Evolutionary conservation across 35 echinoderm and acorn worm species (phyloP).

Genomic region (Chiridota heheva): DNA sequence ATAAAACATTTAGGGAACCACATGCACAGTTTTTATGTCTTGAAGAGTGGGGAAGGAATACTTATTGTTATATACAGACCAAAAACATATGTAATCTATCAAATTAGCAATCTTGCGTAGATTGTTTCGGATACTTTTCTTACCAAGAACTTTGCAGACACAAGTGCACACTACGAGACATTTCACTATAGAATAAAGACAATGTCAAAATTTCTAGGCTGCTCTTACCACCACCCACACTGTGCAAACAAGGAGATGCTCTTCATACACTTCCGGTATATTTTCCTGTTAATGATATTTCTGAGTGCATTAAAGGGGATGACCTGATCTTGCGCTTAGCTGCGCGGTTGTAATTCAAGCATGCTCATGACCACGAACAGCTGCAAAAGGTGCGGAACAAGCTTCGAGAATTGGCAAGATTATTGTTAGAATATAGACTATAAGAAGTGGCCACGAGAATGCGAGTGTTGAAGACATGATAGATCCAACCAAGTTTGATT

Average conservation of each 20-base stretch:
- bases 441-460: slow-evolving; percentile 38
- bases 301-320: slow-evolving; percentile 42
- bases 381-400: slow-evolving; percentile 11
- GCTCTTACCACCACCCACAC: slow-evolving; percentile 48
- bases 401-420: slow-evolving; percentile 47
- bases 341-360: slow-evolving; percentile 38
- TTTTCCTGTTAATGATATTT: slow-evolving; percentile 40
- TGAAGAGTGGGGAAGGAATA: slow-evolving; percentile 44
- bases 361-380: slow-evolving; percentile 53
- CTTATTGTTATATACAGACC: slow-evolving; percentile 60
- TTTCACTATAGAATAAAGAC: slow-evolving; percentile 4
- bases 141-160: slow-evolving; percentile 58
- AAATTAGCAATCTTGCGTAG: slow-evolving; percentile 54
- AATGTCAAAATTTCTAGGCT: background rate
- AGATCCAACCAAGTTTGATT: slow-evolving; percentile 12
- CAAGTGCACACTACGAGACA: slow-evolving; percentile 41
- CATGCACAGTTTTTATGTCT: slow-evolving; percentile 53
- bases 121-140: slow-evolving; percentile 63
- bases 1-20: slow-evolving; percentile 61
- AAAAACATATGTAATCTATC: slow-evolving; percentile 1
- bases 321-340: slow-evolving; percentile 34
- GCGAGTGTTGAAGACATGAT: slow-evolving; percentile 27
- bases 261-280: slow-evolving; percentile 41
- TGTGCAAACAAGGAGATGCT: background rate
- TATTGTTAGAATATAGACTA: slow-evolving; percentile 40